Conservation (phyloP, 2,888 invertebrate genomes). For the Brachylomia viminalis region DNA sequence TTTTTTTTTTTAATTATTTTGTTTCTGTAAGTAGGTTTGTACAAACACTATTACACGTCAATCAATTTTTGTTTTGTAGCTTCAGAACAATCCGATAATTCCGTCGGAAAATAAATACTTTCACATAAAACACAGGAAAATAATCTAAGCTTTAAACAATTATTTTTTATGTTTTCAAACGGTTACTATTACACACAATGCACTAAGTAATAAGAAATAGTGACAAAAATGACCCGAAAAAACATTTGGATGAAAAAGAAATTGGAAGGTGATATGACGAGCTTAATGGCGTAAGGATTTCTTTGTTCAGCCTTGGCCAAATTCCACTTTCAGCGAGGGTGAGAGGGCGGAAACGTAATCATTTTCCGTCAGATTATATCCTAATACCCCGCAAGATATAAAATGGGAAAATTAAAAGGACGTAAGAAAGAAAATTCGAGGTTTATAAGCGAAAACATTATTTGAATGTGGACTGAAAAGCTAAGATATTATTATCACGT, state of each 20-base stretch:
- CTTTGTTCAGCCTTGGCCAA: slow-evolving; percentile 32
- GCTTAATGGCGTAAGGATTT: slow-evolving; percentile 44
- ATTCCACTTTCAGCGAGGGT: slow-evolving; percentile 41
- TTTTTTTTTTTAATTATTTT: too few relatives aligned
- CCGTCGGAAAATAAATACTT: background rate
- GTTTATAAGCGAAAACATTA: slow-evolving; percentile 40
- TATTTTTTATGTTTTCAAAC: background rate
- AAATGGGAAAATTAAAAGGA: slow-evolving; percentile 51
- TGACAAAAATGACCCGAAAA: background rate
- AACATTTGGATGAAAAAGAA: slow-evolving; percentile 13
- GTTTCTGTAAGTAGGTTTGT: too few relatives aligned
- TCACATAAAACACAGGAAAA: background rate
- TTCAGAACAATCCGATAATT: too few relatives aligned
- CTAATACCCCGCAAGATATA: slow-evolving; percentile 50
- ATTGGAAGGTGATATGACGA: slow-evolving; percentile 41
- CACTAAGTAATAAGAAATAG: background rate
- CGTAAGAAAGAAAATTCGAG: slow-evolving; percentile 31
- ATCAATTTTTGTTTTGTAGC: too few relatives aligned
- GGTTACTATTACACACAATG: background rate
- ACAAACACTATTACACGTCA: too few relatives aligned
- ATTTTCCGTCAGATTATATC: slow-evolving; percentile 58
- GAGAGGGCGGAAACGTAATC: slow-evolving; percentile 53
- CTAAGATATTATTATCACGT: slow-evolving; percentile 1
- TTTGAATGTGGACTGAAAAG: slow-evolving; percentile 24
- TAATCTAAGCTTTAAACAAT: background rate